Base-by-base conservation (phyloP, 30 jellyfish, hydroid and myxozoan genomes). In the Aurelia sp. region DNA sequence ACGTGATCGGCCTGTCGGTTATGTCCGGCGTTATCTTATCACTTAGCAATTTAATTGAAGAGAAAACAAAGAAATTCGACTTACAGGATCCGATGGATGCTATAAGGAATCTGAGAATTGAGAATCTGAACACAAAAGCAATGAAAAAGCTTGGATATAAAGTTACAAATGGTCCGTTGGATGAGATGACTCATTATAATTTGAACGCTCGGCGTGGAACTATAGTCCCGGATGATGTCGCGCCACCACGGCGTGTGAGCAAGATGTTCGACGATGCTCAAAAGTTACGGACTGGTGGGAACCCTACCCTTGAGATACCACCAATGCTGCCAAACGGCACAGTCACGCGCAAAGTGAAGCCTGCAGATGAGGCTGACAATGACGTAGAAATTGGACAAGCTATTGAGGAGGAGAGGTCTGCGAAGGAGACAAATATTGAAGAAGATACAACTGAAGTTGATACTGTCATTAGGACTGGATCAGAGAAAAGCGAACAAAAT, bases 1-100 rank as follows among this genome's bases (percentile, higher is more conserved):
- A 92, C 82, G 98, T 92, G 58, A 73, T 92, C 72, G 98, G 98
- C 30, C 86, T 92, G 31, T 92, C 98, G n/a, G 52, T 92, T 19
- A 88, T 92, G 96, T 92, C 98, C 3, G 98, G 98, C 10, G 96
- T 92, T 5, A 92, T 92, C 30, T 72, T 92, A 41, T 92, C 98
- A 15, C 68, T 86, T 31, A 79, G 95, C 33, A 78, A 85, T 30
- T 53, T 92, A 15, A 92, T 92, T 61, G 98, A 92, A 64, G 98
- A 92, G 71, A 92, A 92, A 55, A 92, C 98, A 67, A 92, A 92
- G 78, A 92, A 92, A 66, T 75, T 92, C 16, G 98, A 92, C 78
- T 63, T 92, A 48, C 67, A 65, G 15, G 98, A 92, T 87, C 98
- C 98, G 1, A 78, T 92, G 95, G 98, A 92, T 67, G 98, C 98